A percentile compares a stretch with the other conserved stretches of the same genome.
Evolutionary conservation across 2,113 vertebrate genomes (phyloP).

Genomic region (Seriola dumerili): DNA sequence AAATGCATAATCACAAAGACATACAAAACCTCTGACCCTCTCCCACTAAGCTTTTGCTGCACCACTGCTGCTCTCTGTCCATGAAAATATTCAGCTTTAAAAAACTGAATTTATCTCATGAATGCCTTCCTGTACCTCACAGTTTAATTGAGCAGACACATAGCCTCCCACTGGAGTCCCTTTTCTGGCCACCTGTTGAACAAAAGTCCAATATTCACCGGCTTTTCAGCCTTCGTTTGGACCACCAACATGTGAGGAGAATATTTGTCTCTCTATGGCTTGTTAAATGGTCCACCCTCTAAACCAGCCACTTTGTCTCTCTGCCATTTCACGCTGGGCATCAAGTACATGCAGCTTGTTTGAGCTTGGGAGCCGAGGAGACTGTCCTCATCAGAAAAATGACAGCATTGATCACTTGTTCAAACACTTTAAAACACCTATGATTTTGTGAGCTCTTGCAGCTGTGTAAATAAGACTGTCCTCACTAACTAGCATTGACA

Average conservation of each 20-base stretch:
- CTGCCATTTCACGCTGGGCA: not conserved
- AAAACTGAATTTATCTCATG: not conserved
- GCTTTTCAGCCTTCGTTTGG: not conserved
- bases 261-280: not conserved
- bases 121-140: not conserved
- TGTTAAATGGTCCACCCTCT: not conserved
- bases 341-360: no score
- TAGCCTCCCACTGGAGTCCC: not conserved
- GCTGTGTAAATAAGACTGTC: no score
- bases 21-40: not conserved
- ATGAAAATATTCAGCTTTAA: not conserved
- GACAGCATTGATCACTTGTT: no score
- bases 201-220: not conserved
- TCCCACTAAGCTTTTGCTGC: not conserved
- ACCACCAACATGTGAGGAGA: not conserved
- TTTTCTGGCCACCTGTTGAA: not conserved
- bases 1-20: not conserved
- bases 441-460: not conserved
- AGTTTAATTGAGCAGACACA: not conserved
- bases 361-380: not conserved
- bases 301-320: not conserved
- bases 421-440: not conserved
- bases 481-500: no score
- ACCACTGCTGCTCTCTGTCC: not conserved
- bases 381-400: not conserved